Evolutionary conservation across 1,140 invertebrate genomes (phyloP), one percentile per base, ranked within the genome.

Genomic region (Ladona fulva): DNA sequence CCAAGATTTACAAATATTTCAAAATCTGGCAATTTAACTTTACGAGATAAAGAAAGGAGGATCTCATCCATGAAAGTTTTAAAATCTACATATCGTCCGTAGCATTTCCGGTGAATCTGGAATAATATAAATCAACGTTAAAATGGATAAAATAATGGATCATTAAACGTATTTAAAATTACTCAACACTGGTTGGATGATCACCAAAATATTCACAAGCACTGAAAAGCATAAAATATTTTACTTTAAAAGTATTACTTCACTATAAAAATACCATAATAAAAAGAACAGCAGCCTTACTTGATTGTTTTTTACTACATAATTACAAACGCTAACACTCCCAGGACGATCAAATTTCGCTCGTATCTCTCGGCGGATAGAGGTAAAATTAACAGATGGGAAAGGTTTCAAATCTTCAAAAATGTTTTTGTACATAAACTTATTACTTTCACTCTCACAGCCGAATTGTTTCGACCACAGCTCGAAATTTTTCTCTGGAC

Each of bases 21-120:
- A 78, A 95, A 85, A 86, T 99, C 93, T 16, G 96, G 95, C 74
- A 99, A 84, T 24, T 85, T 80, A n/a, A 93, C 91, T 89, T 97
- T 97, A 80, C 95, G 87, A 14, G 90, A 84, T 19, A 99, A 82
- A 0, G 95, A 97, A 29, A 96, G 83, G 24, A 99, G 86, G 79
- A 97, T 93, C 76, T 91, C 90, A 87, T 99, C 97, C 84, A 94
- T 91, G 86, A 99, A 99, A 90, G 97, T 96, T 84, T 96, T 96
- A 84, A 98, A 99, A 16, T 94, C 96, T n/a, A 95, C 91, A 87
- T 98, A 92, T 86, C 97, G 90, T 24, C 97, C 97, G 87, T 95
- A 96, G 83, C 96, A 98, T 81, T 92, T 90, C 29, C 76, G 52
- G 19, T 79, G 44, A 37, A 25, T 14, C 24, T 76, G 52, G 24